These are phyloP conservation scores for Dascyllus trimaculatus DNA, from an alignment of 2,113 vertebrate genomes.

Conservation along the genomic window DNA sequence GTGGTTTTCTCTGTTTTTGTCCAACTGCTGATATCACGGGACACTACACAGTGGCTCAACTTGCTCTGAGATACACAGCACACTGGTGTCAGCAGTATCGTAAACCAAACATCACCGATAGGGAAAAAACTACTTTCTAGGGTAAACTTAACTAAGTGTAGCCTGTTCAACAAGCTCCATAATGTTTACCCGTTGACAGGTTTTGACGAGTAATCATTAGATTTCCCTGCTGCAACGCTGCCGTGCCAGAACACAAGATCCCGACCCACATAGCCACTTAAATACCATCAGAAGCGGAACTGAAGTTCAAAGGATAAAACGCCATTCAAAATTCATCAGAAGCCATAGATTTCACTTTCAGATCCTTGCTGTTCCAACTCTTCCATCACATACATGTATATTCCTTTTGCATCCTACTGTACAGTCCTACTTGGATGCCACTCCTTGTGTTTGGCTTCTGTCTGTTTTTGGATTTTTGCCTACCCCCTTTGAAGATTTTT, in stretches of 20 bases:
- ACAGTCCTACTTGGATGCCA: too few species aligned
- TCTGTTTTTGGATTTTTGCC: too few species aligned
- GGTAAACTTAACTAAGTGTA: constrained; percentile 7
- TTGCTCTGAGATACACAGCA: constrained; percentile 40
- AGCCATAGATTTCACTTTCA: constrained; percentile 31
- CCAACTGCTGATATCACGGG: constrained; percentile 59
- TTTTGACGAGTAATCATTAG: constrained; percentile 18
- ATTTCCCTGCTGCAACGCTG: constrained; percentile 1
- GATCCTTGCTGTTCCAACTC: constrained; percentile 46
- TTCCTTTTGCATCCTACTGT: constrained; percentile 37
- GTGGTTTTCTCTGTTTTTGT: constrained; percentile 43
- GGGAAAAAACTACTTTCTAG: constrained; percentile 16
- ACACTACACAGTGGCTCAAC: constrained; percentile 9
- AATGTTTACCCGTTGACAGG: not conserved
- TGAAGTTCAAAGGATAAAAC: constrained; percentile 51
- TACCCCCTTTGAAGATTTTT: too few species aligned
- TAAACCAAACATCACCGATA: constrained; percentile 15
- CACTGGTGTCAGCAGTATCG: constrained; percentile 32
- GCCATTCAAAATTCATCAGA: constrained; percentile 64
- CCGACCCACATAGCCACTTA: constrained; percentile 20
- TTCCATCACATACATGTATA: constrained; percentile 24
- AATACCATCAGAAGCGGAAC: constrained; percentile 27
- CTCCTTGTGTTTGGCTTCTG: not conserved
- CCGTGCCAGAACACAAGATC: constrained; percentile 4
- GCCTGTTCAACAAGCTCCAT: not conserved